Percentiles rank a stretch among this genome's conserved stretches.
phyloP scores from a whole-genome alignment of 2,113 vertebrate species.

The Mus musculus region GRCm39 chr13:32838001-32838500 shows the following conservation, averaged over 20 bases:
- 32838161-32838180: neutral
- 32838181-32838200: neutral
- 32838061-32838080: neutral
- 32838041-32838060: neutral
- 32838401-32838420: no score
- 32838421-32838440: no score
- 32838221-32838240: neutral
- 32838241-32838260: neutral
- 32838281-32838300: neutral
- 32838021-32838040: neutral
- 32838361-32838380: neutral
- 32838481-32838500: no score
- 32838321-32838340: neutral
- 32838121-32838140: neutral
- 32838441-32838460: no score
- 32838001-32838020: neutral
- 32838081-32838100: neutral
- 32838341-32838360: neutral
- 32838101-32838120: neutral
- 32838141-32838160: neutral
- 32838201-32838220: neutral
- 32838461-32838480: no score
- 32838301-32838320: neutral
- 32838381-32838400: neutral
- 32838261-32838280: neutral